Base-by-base conservation (phyloP, 2,888 invertebrate species). In the Chalcosyrphus nemorum region DNA sequence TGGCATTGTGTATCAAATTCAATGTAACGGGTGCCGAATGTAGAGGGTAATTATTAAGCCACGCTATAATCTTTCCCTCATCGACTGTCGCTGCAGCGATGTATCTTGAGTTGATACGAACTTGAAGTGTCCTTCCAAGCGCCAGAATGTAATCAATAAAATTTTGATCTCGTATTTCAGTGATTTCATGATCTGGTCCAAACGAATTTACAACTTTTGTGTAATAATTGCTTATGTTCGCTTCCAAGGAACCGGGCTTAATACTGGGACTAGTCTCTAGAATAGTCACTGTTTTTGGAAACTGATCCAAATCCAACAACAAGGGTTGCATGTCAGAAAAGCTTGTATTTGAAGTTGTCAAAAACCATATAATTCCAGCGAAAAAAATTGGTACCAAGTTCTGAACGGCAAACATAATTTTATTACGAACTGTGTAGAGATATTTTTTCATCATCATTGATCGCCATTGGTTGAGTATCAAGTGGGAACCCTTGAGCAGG, bases 21-120 rank as follows among this genome's bases (percentile, higher is more conserved):
- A 96, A 90, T 0, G 95, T 93, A 0, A 94, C 92, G 0, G 95
- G 95, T 0, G 95, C 93, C 56, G 95, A 94, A 89, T 97, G 97
- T 87, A 94, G 94, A 0, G 96, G 95, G 88, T 96, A 95, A 89
- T 96, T 96, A 88, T 96, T 97, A 90, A 96, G 95, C 93, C 95
- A 95, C 0, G 94, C 95, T 0, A 92, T 94, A 0, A 94, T 93
- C 0, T 90, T 88, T 0, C 88, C 81, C 9, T 88, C 80, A 0
- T 90, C 89, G 3, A 91, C 87, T 0, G 93, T 93, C 0, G 94
- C 94, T 0, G 94, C 95, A 0, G 93, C 93, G 77, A 95, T 89
- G 84, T 94, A 92, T 15, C 90, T 91, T 75, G 92, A 89, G 38
- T 94, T 93, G 11, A 93, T 88, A 0, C 87, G 74, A 2, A 92